phyloP scores from a whole-genome alignment of 2,888 invertebrate species.

The Pogonocherus hispidulus region DNA sequence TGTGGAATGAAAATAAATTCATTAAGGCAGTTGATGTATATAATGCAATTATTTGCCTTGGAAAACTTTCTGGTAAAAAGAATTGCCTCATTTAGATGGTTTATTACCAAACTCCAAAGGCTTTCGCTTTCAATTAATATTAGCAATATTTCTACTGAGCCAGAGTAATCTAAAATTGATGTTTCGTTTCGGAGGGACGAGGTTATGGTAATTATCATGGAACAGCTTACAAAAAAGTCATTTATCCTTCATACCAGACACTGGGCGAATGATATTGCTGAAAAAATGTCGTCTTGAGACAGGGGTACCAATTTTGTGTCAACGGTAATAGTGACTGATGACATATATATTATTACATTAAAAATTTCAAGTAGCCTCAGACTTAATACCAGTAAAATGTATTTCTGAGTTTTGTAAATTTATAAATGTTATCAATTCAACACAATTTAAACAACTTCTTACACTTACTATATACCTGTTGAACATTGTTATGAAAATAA shows the following conservation, averaged over 20 bases:
- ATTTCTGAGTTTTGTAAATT: too few relatives aligned
- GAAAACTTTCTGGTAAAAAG: not conserved
- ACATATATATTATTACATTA: not conserved
- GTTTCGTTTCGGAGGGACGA: not conserved
- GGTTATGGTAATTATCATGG: conserved; percentile 18
- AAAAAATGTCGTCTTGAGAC: not conserved
- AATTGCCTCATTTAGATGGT: not conserved
- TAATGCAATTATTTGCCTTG: conserved; percentile 23
- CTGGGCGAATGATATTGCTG: not conserved
- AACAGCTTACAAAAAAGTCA: not conserved
- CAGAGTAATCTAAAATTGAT: too few relatives aligned
- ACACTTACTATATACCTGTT: too few relatives aligned
- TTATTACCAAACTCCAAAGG: not conserved
- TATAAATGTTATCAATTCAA: too few relatives aligned
- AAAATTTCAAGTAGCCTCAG: not conserved
- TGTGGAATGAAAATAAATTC: not conserved
- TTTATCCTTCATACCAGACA: not conserved
- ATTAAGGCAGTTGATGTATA: conserved; percentile 20
- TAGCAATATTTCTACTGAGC: not conserved
- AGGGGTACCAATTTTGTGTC: not conserved
- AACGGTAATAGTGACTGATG: not conserved
- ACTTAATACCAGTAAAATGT: too few relatives aligned
- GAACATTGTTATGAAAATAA: too few relatives aligned
- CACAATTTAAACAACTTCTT: too few relatives aligned
- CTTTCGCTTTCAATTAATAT: not conserved